Percentiles rank a stretch among this genome's conserved stretches.
Conservation (phyloP, 2,113 vertebrate species). For the Lophotis ruficrista region DNA sequence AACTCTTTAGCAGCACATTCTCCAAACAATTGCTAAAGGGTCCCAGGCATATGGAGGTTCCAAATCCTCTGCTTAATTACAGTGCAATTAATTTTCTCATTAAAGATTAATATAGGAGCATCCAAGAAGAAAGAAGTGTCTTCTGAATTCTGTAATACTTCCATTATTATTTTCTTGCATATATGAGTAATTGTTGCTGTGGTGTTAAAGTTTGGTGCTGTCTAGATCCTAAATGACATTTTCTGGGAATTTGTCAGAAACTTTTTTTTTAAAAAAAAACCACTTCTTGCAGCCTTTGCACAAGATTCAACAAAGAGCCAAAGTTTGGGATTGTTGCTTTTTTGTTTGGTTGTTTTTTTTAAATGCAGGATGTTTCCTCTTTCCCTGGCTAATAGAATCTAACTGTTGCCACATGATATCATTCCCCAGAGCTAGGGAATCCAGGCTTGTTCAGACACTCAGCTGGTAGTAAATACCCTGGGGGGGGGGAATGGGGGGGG, state of each 20-base stretch:
- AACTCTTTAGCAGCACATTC: neutral
- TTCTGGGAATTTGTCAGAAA: neutral
- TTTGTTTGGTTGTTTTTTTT: neutral
- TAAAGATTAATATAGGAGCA: neutral
- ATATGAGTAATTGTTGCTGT: neutral
- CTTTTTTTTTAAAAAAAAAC: neutral
- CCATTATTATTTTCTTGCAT: neutral
- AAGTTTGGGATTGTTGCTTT: neutral
- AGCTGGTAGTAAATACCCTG: constrained; percentile 18
- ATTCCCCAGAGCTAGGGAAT: constrained; percentile 65
- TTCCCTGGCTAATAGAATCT: constrained; percentile 76
- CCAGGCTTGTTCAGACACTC: constrained; percentile 32
- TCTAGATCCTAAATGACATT: neutral
- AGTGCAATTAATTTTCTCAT: neutral
- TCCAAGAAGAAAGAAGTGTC: neutral
- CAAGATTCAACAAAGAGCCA: constrained; percentile 40
- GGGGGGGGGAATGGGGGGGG: too few species aligned
- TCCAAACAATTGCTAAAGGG: neutral
- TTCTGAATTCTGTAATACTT: neutral
- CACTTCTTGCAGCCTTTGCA: neutral
- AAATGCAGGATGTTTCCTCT: constrained; percentile 67
- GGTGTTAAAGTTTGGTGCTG: neutral
- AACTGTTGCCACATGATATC: constrained; percentile 79
- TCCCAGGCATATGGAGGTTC: neutral
- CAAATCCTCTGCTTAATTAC: neutral